phyloP scores from a whole-genome alignment of 1,140 invertebrate species.

The Monochamus saltuarius region DNA sequence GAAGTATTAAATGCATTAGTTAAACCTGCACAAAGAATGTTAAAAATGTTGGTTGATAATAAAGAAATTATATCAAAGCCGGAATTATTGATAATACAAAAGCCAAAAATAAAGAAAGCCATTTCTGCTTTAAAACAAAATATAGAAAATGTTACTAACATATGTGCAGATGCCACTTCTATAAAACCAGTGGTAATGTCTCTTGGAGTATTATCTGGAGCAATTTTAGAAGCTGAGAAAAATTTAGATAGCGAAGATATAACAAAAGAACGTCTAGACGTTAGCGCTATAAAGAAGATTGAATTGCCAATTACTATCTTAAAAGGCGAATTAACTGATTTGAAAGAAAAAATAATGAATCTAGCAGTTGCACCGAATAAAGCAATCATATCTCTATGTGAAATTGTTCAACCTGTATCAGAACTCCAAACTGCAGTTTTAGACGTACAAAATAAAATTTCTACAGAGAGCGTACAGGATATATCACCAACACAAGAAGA shows the following conservation, averaged over 20 bases:
- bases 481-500: constrained; percentile 3
- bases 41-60: constrained; percentile 1
- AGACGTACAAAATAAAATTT: no score
- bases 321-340: neutral
- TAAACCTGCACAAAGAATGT: constrained; percentile 9
- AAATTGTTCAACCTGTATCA: constrained; percentile 14
- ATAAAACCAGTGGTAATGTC: constrained; percentile 3
- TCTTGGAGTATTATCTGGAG: neutral
- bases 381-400: constrained; percentile 3
- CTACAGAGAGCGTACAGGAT: neutral
- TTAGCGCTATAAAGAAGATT: no score
- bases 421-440: no score
- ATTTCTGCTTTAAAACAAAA: constrained; percentile 17
- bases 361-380: neutral
- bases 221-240: constrained; percentile 7
- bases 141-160: constrained; percentile 18
- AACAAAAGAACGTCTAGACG: neutral
- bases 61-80: constrained; percentile 14
- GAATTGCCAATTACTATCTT: no score
- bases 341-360: neutral
- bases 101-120: constrained; percentile 16
- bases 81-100: constrained; percentile 3
- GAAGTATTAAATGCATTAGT: neutral
- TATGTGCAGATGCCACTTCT: constrained; percentile 9
- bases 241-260: neutral